Evolutionary conservation across 2,888 invertebrate species (phyloP), one percentile per base, ranked within the genome.

Genomic region (Drosophila pseudotakahashii): DNA sequence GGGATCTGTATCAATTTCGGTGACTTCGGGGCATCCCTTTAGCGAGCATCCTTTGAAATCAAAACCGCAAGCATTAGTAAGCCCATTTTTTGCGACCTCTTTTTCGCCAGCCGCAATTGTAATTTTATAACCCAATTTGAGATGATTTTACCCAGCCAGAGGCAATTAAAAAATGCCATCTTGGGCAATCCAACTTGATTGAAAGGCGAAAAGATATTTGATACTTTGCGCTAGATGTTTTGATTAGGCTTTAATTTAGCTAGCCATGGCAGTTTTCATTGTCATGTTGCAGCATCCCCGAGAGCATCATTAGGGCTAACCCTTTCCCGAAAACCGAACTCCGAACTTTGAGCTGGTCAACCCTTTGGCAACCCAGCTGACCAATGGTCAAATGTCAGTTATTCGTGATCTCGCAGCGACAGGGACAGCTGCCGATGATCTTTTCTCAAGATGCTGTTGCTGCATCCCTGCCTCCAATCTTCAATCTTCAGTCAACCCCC

Each of bases 371-470:
- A 9, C 36, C 34, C 50, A 14, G 34, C 50, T 57, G 77, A 82
- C 77, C 78, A 75, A 48, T 79, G 85, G 88, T 83, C 88, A 88
- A 86, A 88, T 83, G 88, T 81, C 79, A 86, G 76, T 58, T 57
- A 42, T 6, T 32, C 14, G 19, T 45, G 39, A 30, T 32, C 45
- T 53, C 47, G 45, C 42, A 45, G 50, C 7, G 41, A 41, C 9
- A 34, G 32, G 32, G 42, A 53, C 60, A 75, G 61, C 80, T 81
- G 84, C 71, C 73, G 11, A 4, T 79, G 85, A 58, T 53, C 45
- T 51, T 36, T 68, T 44, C 55, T 53, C 39, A 51, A 74, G 81
- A 80, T 77, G 77, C 84, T 76, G 77, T 81, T 76, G 77, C 58
- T 45, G 62, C 55, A 48, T 61, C 58, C 60, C 68, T 50, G 51